These are phyloP conservation scores for Chaetoderma sp. DNA, from an alignment of 2,888 invertebrate genomes.

Conservation along the genomic window DNA sequence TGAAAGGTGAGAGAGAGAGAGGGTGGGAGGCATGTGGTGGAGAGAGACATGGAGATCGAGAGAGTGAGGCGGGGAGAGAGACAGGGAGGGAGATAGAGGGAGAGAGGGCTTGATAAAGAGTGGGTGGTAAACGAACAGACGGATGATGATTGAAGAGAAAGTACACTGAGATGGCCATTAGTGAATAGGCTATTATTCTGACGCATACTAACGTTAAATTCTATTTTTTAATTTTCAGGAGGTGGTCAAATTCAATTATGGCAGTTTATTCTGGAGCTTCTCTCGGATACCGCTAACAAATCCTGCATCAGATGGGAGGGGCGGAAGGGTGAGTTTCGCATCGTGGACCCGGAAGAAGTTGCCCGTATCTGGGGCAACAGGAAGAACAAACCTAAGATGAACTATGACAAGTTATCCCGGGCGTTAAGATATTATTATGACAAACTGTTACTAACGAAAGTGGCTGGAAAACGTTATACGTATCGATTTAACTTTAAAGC, in stretches of 20 bases:
- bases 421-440: constrained; percentile 69
- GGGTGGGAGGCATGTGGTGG: too few species aligned
- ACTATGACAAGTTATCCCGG: constrained; percentile 61
- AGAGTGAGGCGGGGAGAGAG: too few species aligned
- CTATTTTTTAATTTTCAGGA: constrained; percentile 37
- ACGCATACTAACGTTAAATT: too few species aligned
- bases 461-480: constrained; percentile 64
- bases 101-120: too few species aligned
- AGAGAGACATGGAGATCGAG: too few species aligned
- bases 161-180: too few species aligned
- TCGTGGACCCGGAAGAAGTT: constrained; percentile 63
- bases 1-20: too few species aligned
- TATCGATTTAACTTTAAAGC: constrained; percentile 5
- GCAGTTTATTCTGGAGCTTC: constrained; percentile 96
- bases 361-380: constrained; percentile 59
- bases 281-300: constrained; percentile 78
- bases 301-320: constrained; percentile 61
- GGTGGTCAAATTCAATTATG: constrained; percentile 96
- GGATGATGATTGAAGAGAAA: too few species aligned
- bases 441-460: constrained; percentile 66
- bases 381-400: constrained; percentile 62
- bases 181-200: too few species aligned
- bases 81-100: too few species aligned
- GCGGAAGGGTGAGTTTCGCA: constrained; percentile 58
- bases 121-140: too few species aligned